A percentile compares a stretch with the other conserved stretches of the same genome.
Evolutionary conservation across 2,113 vertebrate genomes (phyloP).

Genomic region (Rhombomys opimus): DNA sequence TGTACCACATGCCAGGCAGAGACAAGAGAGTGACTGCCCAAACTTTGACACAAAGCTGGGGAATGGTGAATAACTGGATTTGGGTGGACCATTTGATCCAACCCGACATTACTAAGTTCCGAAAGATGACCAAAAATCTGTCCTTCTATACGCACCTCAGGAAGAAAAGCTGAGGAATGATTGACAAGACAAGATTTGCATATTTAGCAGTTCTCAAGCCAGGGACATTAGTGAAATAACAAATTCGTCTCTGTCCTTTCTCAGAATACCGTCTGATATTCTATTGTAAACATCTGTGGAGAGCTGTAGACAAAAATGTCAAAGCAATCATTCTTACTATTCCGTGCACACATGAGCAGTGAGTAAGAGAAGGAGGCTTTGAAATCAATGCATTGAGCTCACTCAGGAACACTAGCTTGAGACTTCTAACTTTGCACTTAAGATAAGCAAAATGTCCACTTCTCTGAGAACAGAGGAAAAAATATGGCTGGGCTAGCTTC

Average conservation of each 20-base stretch:
- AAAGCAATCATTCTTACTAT: slow-evolving; percentile 18
- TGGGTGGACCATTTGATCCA: background rate
- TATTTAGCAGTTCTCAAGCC: background rate
- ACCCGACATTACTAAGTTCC: background rate
- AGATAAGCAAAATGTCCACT: background rate
- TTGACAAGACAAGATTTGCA: background rate
- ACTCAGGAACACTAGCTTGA: background rate
- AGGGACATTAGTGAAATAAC: background rate
- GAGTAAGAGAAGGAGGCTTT: slow-evolving; percentile 28
- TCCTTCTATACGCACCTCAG: background rate
- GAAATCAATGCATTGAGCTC: slow-evolving; percentile 14
- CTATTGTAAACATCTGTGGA: background rate
- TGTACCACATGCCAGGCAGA: background rate
- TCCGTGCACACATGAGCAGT: background rate
- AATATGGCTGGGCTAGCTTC: background rate
- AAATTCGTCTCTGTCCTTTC: background rate
- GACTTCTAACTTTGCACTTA: background rate
- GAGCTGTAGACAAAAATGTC: background rate
- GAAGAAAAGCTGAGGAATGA: background rate
- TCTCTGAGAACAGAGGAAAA: slow-evolving; percentile 33
- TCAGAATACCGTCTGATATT: background rate
- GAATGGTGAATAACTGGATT: background rate
- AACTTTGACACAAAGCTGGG: background rate
- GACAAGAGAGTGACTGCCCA: background rate
- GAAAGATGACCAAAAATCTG: background rate